Base-by-base conservation (phyloP, 2,113 vertebrate species). In the Coptodon rendalli region DNA sequence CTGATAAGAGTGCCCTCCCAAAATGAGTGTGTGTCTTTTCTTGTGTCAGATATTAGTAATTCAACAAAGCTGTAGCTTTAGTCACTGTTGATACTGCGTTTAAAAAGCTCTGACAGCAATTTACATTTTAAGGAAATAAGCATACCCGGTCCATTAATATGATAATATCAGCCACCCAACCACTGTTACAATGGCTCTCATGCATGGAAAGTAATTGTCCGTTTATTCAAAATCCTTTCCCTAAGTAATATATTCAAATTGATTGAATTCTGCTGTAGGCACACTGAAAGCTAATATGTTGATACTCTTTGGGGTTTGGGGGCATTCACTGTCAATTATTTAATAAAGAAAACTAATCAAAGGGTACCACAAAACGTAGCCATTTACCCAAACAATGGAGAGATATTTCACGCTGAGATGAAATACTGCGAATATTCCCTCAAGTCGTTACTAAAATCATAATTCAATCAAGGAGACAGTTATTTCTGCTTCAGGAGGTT, bases 291-390 rank as follows among this genome's bases (percentile, higher is more conserved):
- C 16, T 50, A 78, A 92, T 84, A 81, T 82, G 81, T 29, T 89
- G 85, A 90, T 56, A 17, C 29, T 91, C 71, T 66, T 80, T 27
- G 1, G 53, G 63, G 79, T 86, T 89, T 78, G 80, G 27, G 52
- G 54, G 40, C 56, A 78, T 87, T 92, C 40, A 50, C 57, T 83
- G 87, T 87, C 89, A 92, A 90, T 89, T 91, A 88, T 92, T 93
- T 82, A 86, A 92, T 89, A 83, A 91, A 86, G 63, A 89, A 90
- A 93, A 93, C 81, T 53, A 90, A 91, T 94, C 86, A 91, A 90
- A 90, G 73, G n/a, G 29, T 91, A 90, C 82, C 79, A 89, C 45
- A 85, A 91, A 91, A 93, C 63, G 54, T 19, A 83, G 45, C 78
- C 53, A 71, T 93, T 93, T 87, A 80, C 83, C 76, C 63, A 90